A percentile compares a stretch with the other conserved stretches of the same genome.
Evolutionary conservation across 2,888 invertebrate genomes (phyloP).

Genomic region (Bellardia bayeri): DNA sequence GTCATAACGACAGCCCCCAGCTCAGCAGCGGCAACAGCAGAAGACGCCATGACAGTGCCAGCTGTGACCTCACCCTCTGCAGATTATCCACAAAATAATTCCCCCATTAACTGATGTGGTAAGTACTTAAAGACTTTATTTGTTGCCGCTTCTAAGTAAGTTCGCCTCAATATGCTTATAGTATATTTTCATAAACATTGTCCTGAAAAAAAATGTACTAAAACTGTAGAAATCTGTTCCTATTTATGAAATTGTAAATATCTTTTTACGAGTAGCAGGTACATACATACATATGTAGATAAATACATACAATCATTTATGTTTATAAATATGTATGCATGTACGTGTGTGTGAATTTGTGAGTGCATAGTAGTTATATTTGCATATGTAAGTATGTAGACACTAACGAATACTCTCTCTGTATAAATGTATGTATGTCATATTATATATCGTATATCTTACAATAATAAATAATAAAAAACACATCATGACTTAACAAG

Average conservation of each 20-base stretch:
- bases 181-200: not conserved
- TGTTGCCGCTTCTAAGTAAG: constrained; percentile 13
- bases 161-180: not conserved
- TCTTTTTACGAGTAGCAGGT: constrained; percentile 23
- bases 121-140: constrained; percentile 51
- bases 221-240: constrained; percentile 52
- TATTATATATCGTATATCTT: constrained; percentile 12
- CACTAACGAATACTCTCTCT: not conserved
- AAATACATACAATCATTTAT: not conserved
- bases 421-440: constrained; percentile 6
- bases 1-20: constrained; percentile 75
- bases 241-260: constrained; percentile 62
- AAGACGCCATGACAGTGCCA: constrained; percentile 78
- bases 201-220: constrained; percentile 6
- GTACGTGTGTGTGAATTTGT: not conserved
- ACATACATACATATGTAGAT: not conserved
- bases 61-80: constrained; percentile 16
- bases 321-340: not conserved
- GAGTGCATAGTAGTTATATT: not conserved
- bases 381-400: not conserved
- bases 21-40: constrained; percentile 74
- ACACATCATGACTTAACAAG: constrained; percentile 68
- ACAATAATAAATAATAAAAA: constrained; percentile 7
- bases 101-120: constrained; percentile 44
- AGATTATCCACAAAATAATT: constrained; percentile 39